phyloP scores from a whole-genome alignment of 2,797 vertebrate genomes.

The Percopsis omiscomaycus region DNA sequence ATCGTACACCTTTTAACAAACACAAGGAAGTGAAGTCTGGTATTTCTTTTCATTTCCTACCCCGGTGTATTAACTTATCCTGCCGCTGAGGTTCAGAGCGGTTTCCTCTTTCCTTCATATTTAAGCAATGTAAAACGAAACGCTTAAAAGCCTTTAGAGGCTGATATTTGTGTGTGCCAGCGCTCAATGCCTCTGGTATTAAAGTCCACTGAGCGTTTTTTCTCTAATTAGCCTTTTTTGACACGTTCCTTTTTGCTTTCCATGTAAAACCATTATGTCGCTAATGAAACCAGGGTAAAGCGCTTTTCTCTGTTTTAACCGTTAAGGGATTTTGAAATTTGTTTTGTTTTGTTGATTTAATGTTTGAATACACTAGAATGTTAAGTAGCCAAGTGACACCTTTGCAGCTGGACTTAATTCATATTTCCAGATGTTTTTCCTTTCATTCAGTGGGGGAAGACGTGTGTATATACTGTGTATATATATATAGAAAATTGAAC shows the following conservation, averaged over 20 bases:
- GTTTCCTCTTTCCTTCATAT: slow-evolving; percentile 22
- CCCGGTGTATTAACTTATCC: slow-evolving; percentile 22
- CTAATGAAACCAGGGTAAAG: slow-evolving; percentile 3
- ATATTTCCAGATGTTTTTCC: slow-evolving; percentile 14
- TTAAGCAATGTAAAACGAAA: slow-evolving; percentile 43
- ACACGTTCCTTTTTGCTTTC: slow-evolving; percentile 22
- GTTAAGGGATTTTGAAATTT: slow-evolving; percentile 11
- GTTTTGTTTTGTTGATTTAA: slow-evolving; percentile 1
- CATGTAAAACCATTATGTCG: slow-evolving; percentile 15
- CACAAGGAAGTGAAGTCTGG: slow-evolving; percentile 3
- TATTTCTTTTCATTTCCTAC: background rate
- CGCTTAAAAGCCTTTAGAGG: slow-evolving; percentile 36
- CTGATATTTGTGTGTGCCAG: slow-evolving; percentile 34
- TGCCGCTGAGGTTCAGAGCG: slow-evolving; percentile 9
- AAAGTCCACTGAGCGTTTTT: slow-evolving; percentile 20
- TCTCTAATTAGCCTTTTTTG: slow-evolving; percentile 19
- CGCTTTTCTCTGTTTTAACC: slow-evolving; percentile 1
- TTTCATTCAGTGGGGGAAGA: slow-evolving; percentile 6
- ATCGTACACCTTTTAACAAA: slow-evolving; percentile 28
- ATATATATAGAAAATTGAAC: background rate
- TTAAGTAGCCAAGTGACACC: slow-evolving; percentile 1
- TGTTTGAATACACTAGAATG: slow-evolving; percentile 2
- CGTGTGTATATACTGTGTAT: background rate
- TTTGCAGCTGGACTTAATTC: slow-evolving; percentile 14
- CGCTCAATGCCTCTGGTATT: slow-evolving; percentile 32